Base-by-base conservation (phyloP, 2,797 vertebrate species). In the Perdix hodgsoniae region DNA sequence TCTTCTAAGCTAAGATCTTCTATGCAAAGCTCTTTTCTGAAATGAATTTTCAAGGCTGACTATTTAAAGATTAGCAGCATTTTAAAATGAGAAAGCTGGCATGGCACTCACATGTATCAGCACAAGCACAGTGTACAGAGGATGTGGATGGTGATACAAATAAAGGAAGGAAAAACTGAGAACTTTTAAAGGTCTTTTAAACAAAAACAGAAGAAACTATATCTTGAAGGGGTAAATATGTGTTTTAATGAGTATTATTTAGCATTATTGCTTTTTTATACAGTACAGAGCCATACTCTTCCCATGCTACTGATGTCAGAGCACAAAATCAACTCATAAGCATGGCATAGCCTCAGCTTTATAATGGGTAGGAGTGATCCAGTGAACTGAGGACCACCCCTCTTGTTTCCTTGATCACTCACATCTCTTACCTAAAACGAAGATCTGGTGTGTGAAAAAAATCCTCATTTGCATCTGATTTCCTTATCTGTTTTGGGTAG, bases 1-100 rank as follows among this genome's bases (percentile, higher is more conserved):
- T 80, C 63, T 89, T 77, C 40, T 75, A 56, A 39, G 10, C 14
- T 72, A 88, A 77, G 37, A 80, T 52, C 60, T 59, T 63, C 78
- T 74, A 66, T 78, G 69, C 54, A 94, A 93, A 92, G 6, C 23
- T 22, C 19, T 80, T 90, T 49, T 45, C 59, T 33, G 22, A 85
- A 95, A 93, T 75, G 45, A 85, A 83, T 89, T 91, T 92, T 85
- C n/a, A 56, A 87, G 59, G n/a, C 69, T 91, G 65, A 63, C 60
- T 79, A 59, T 88, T 93, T 91, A 74, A 85, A 91, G 57, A 94
- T 80, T 66, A 89, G 7, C 22, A 69, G 14, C 69, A 69, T n/a
- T 86, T 92, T 78, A 37, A 91, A 89, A 91, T 0, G 0, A 69
- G 65, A 87, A 31, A 77, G 56, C 57, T 90, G 52, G 14, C 33